A percentile compares a stretch with the other conserved stretches of the same genome.
phyloP scores from a whole-genome alignment of 1,140 invertebrate species.

The Nebria ingens region DNA sequence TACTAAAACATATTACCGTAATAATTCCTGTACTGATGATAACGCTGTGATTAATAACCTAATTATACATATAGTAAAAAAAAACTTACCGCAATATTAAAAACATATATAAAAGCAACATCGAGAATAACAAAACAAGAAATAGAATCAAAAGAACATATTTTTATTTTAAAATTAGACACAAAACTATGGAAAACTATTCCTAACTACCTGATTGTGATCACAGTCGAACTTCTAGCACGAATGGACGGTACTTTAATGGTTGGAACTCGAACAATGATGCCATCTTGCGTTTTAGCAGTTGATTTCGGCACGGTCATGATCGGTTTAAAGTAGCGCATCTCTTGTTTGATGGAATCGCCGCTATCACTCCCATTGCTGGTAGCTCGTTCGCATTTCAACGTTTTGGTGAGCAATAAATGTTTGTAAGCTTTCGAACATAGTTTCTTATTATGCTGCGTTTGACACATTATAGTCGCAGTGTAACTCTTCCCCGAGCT shows the following conservation, averaged over 20 bases:
- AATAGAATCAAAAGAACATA: too few relatives aligned
- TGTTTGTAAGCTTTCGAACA: constrained; percentile 17
- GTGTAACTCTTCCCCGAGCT: constrained; percentile 23
- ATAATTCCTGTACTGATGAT: too few relatives aligned
- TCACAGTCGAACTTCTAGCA: neutral
- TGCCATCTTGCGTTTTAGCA: neutral
- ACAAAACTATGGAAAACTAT: neutral
- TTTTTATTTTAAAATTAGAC: neutral
- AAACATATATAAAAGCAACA: too few relatives aligned
- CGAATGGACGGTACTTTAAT: neutral
- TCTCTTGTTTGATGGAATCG: constrained; percentile 47
- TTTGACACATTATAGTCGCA: constrained; percentile 17
- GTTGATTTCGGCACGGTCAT: constrained; percentile 35
- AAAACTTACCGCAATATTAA: neutral
- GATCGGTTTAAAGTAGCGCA: constrained; percentile 48
- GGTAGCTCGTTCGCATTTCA: constrained; percentile 15
- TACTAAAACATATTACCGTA: too few relatives aligned
- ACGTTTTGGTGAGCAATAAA: constrained; percentile 27
- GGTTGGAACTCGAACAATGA: neutral
- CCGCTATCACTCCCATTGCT: constrained; percentile 33
- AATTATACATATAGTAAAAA: too few relatives aligned
- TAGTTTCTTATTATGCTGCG: neutral
- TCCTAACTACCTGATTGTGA: neutral
- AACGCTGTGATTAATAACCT: too few relatives aligned
- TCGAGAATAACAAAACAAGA: too few relatives aligned